phyloP scores from a whole-genome alignment of 1,140 invertebrate genomes.

The Micrasema longulum region DNA sequence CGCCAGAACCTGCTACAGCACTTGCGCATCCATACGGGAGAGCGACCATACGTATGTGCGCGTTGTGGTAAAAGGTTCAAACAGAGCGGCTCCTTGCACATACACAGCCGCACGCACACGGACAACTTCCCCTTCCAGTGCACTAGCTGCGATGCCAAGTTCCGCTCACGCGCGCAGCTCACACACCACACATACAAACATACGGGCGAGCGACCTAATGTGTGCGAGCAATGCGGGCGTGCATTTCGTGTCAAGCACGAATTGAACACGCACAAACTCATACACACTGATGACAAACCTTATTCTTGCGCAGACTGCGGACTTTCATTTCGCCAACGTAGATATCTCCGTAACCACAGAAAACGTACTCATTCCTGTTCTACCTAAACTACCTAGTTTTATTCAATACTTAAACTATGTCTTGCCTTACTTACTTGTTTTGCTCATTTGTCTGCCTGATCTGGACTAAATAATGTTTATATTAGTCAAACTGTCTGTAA shows the following conservation, averaged over 20 bases:
- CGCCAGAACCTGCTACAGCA: conserved; percentile 64
- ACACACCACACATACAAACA: conserved; percentile 73
- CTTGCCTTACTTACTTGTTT: too few species aligned
- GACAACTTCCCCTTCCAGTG: conserved; percentile 71
- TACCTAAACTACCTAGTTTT: neutral
- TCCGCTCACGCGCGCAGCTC: conserved; percentile 70
- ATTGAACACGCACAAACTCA: conserved; percentile 68
- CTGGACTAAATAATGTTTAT: too few species aligned
- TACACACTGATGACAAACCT: conserved; percentile 64
- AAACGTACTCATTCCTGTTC: conserved; percentile 57
- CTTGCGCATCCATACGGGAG: conserved; percentile 13
- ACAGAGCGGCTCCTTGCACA: conserved; percentile 58
- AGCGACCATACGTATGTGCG: neutral
- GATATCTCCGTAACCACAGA: conserved; percentile 52
- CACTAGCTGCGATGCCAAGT: conserved; percentile 72
- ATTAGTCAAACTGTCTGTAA: too few species aligned
- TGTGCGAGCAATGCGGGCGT: conserved; percentile 72
- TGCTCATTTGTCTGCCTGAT: too few species aligned
- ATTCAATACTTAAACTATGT: too few species aligned
- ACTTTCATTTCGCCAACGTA: conserved; percentile 50
- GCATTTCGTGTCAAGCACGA: conserved; percentile 72
- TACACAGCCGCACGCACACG: conserved; percentile 67
- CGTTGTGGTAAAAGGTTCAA: neutral
- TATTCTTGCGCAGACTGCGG: conserved; percentile 54
- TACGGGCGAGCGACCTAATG: conserved; percentile 75